A percentile compares a stretch with the other conserved stretches of the same genome.
phyloP scores from a whole-genome alignment of 2,113 vertebrate genomes.

The Triplophysa dalaica region DNA sequence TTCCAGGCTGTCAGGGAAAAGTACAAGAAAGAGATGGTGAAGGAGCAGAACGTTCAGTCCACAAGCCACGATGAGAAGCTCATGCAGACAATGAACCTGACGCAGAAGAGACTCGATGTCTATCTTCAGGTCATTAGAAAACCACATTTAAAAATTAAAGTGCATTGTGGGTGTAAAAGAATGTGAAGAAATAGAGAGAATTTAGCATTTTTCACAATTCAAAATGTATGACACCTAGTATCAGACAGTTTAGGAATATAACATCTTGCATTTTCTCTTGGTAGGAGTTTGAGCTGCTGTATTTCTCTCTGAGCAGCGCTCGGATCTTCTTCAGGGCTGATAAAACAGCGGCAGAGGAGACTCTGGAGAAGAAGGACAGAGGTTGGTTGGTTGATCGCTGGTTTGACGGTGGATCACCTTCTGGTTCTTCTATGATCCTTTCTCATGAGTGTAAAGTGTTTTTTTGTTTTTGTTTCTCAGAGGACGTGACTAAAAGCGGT shows the following conservation, averaged over 20 bases:
- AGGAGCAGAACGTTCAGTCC: constrained; percentile 90
- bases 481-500: constrained; percentile 60
- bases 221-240: too few species aligned
- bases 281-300: constrained; percentile 97
- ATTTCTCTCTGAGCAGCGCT: constrained; percentile 97
- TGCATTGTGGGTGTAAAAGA: too few species aligned
- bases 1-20: constrained; percentile 97
- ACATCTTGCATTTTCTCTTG: constrained; percentile 42
- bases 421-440: too few species aligned
- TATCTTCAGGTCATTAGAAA: constrained; percentile 84
- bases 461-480: constrained; percentile 50
- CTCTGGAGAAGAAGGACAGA: constrained; percentile 91
- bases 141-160: background rate
- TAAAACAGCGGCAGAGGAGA: constrained; percentile 97
- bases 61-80: constrained; percentile 92
- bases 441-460: too few species aligned
- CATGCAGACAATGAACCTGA: constrained; percentile 97
- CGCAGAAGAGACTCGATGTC: constrained; percentile 92
- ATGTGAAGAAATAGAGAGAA: too few species aligned
- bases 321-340: constrained; percentile 98
- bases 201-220: too few species aligned
- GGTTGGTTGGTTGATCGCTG: constrained; percentile 69
- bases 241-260: background rate
- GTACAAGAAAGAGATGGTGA: constrained; percentile 91
- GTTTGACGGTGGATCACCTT: background rate